A percentile compares a stretch with the other conserved stretches of the same genome.
Conservation (phyloP, 2,113 vertebrate species). For the Neolamprologus caudopunctatus region DNA sequence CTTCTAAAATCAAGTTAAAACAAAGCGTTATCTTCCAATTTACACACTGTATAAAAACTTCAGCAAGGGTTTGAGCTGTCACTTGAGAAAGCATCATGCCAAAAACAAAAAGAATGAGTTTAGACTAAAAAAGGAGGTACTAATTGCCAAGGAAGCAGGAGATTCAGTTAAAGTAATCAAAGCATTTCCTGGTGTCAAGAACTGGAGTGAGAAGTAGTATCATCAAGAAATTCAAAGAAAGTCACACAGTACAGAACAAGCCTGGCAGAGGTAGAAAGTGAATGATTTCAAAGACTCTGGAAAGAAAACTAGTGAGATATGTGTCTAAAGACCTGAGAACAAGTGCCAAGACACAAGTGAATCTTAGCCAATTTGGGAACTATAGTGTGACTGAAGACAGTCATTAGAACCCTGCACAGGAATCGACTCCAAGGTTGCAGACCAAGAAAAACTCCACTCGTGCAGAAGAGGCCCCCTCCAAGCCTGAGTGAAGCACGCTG, state of each 20-base stretch:
- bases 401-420: background rate
- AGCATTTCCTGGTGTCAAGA: background rate
- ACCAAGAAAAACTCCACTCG: background rate
- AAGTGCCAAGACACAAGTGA: background rate
- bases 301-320: background rate
- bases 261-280: background rate
- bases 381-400: background rate
- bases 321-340: background rate
- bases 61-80: background rate
- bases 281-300: background rate
- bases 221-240: background rate
- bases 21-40: background rate
- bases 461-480: background rate
- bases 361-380: background rate
- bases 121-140: background rate
- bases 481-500: background rate
- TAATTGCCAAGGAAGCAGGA: background rate
- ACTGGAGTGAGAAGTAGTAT: background rate
- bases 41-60: background rate
- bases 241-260: background rate
- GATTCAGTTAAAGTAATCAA: background rate
- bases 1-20: background rate
- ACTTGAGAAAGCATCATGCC: background rate
- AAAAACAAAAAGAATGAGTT: background rate
- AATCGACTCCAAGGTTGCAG: background rate